Base-by-base conservation (phyloP, 1,140 invertebrate genomes). In the Heliothis subflexa region DNA sequence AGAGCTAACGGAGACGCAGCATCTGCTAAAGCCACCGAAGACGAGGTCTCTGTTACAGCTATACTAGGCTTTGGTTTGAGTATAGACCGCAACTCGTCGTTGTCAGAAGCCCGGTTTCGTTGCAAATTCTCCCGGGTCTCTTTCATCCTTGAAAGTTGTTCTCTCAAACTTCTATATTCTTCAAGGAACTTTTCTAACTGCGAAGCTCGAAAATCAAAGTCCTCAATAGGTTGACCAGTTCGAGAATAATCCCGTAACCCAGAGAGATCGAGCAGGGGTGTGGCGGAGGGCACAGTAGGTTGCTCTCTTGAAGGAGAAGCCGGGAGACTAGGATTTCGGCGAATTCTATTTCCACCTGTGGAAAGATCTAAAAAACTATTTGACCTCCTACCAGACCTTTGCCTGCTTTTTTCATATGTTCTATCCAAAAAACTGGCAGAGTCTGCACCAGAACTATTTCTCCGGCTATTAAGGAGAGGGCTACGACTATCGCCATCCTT, bases 61-160 rank as follows among this genome's bases (percentile, higher is more conserved):
- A 96, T 91, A 68, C 95, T 91, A 0, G 95, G 94, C 84, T 95
- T 95, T 12, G 95, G 95, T 86, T 96, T 96, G 13, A 96, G 83
- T 70, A 96, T 95, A 11, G 94, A 93, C 81, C 95, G 94, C 11
- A 95, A 88, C 64, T 95, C 95, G 57, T 93, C 91, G 79, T 94
- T 95, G 21, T 88, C 93, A 4, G 86, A 87, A 21, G 93, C 91
- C 57, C 95, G 90, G 40, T 92, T 94, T 81, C 95, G 94, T 85
- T 96, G 96, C 73, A 97, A 95, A 78, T 95, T 96, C 83, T 97
- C 97, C 86, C 97, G 96, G 33, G 96, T 97, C 84, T 97, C 96
- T 85, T 97, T 97, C 97, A 97, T 97, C 88, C 96, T 96, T 72
- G 96, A 96, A 77, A 97, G 88, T 88, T 97, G 97, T 88, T 97